Evolutionary conservation across 2,113 vertebrate genomes (phyloP).

Genomic region (Rissa tridactyla): DNA sequence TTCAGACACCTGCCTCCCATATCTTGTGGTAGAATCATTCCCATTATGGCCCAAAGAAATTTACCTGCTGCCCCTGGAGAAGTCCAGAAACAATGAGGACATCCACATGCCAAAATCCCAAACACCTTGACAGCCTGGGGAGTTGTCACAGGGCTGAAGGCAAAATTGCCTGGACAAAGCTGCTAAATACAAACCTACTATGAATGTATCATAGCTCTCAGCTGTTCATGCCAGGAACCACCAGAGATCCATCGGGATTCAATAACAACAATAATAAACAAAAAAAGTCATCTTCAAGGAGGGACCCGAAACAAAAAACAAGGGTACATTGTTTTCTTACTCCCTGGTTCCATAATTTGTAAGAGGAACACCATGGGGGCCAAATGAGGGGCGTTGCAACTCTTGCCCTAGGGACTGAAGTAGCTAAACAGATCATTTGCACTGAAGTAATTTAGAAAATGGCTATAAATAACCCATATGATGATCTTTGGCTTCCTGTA

Average conservation of each 20-base stretch:
- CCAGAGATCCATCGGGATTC: neutral
- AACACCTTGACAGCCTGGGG: neutral
- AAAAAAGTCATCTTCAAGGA: neutral
- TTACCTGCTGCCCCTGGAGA: neutral
- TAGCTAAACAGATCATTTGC: conserved; percentile 47
- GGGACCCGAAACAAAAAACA: neutral
- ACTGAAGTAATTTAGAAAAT: conserved; percentile 8
- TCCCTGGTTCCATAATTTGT: neutral
- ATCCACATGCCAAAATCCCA: neutral
- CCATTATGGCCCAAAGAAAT: neutral
- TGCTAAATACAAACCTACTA: neutral
- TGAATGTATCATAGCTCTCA: neutral
- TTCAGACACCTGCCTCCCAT: neutral
- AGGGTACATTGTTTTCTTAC: neutral
- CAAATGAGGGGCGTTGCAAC: neutral
- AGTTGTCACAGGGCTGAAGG: neutral
- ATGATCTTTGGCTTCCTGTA: conserved; percentile 43
- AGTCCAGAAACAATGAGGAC: neutral
- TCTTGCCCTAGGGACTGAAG: conserved; percentile 4
- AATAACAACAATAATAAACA: neutral
- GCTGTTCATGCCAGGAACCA: neutral
- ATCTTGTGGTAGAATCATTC: neutral
- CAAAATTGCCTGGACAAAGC: neutral
- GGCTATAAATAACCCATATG: conserved; percentile 47
- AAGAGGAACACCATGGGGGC: neutral